Evolutionary conservation across 2,113 vertebrate species (phyloP).

Genomic region (Scolopax mira): DNA sequence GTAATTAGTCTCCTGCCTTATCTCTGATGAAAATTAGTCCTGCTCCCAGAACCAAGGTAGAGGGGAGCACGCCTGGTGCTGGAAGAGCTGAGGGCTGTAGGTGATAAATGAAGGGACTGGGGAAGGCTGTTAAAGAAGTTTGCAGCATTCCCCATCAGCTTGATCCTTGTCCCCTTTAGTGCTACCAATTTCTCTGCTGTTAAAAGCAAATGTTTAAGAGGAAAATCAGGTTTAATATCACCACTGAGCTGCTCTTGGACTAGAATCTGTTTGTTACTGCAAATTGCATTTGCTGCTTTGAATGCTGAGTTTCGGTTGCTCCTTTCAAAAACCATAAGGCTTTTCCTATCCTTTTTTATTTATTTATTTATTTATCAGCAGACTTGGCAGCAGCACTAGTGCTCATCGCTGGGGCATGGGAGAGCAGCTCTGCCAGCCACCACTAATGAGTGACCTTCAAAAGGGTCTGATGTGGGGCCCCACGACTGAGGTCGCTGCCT

Average conservation of each 20-base stretch:
- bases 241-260: background rate
- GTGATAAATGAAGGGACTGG: background rate
- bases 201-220: background rate
- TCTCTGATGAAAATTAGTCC: background rate
- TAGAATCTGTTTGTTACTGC: background rate
- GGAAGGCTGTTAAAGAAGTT: background rate
- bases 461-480: background rate
- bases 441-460: background rate
- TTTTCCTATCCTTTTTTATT: background rate
- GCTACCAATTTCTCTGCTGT: background rate
- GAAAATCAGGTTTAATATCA: background rate
- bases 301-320: background rate
- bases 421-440: background rate
- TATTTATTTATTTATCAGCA: background rate
- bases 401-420: background rate
- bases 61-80: background rate
- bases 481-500: rapidly evolving
- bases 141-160: background rate
- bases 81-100: background rate
- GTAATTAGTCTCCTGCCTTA: slow-evolving; percentile 3
- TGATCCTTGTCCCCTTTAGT: background rate
- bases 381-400: background rate
- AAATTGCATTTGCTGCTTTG: background rate
- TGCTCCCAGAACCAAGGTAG: background rate
- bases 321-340: background rate